These are phyloP conservation scores for Serranus cabrilla DNA, from an alignment of 2,797 vertebrate genomes.

Conservation along the genomic window DNA sequence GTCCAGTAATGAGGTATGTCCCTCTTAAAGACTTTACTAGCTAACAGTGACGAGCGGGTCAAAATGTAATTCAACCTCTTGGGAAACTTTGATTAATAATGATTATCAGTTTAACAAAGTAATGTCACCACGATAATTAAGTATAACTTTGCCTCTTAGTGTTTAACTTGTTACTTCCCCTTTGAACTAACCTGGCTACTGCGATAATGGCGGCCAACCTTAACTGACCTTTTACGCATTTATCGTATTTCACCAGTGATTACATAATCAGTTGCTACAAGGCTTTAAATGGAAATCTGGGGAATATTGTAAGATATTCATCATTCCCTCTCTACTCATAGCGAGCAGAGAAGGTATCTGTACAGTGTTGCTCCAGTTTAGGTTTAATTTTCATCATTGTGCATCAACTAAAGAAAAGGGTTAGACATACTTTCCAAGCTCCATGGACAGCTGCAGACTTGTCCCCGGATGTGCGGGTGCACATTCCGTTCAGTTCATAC, in stretches of 20 bases:
- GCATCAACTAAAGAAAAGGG: background rate
- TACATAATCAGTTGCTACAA: slow-evolving; percentile 14
- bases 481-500: too few relatives aligned
- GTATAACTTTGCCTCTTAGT: background rate
- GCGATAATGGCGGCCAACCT: background rate
- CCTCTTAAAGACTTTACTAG: background rate
- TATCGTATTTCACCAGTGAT: background rate
- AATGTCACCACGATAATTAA: background rate
- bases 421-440: too few relatives aligned
- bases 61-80: background rate
- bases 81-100: background rate
- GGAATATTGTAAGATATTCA: background rate
- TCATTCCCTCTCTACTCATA: background rate
- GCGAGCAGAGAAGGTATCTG: background rate
- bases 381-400: background rate
- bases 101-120: background rate
- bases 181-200: background rate
- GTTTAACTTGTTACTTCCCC: background rate
- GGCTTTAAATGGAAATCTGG: background rate
- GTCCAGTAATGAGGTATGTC: background rate
- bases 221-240: slow-evolving; percentile 3
- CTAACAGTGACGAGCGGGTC: background rate
- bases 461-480: too few relatives aligned
- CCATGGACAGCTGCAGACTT: too few relatives aligned
- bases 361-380: background rate